A percentile compares a stretch with the other conserved stretches of the same genome.
phyloP scores from a whole-genome alignment of 2,797 vertebrate species.

The Semaprochilodus insignis region DNA sequence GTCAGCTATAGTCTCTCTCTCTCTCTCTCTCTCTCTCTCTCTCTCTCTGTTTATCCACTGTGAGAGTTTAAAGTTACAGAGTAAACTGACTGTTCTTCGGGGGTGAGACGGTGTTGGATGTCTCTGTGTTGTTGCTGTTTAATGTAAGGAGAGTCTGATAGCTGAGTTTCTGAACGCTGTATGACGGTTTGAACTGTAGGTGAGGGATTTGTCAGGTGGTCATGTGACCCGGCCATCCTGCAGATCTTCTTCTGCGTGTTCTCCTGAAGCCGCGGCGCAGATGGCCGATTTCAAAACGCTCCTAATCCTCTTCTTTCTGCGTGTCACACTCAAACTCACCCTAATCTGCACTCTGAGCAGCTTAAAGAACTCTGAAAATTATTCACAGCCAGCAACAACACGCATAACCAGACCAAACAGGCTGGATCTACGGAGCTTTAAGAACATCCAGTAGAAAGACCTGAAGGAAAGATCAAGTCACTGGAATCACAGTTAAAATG shows the following conservation, averaged over 20 bases:
- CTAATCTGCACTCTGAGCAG: constrained; percentile 46
- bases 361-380: constrained; percentile 47
- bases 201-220: not conserved
- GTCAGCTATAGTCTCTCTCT: no score
- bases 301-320: constrained; percentile 43
- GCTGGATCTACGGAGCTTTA: no score
- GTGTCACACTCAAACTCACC: constrained; percentile 15
- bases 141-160: no score
- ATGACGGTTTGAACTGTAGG: not conserved
- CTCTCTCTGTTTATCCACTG: no score
- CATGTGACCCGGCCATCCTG: not conserved
- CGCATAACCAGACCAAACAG: not conserved
- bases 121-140: no score
- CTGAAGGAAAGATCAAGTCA: no score
- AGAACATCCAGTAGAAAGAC: no score
- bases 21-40: no score
- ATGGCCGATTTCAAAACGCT: constrained; percentile 43
- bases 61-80: no score
- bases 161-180: not conserved
- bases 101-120: no score
- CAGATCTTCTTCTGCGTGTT: not conserved
- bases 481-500: no score
- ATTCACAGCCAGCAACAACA: constrained; percentile 1
- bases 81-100: no score
- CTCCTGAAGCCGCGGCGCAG: constrained; percentile 34